Base-by-base conservation (phyloP, 2,113 vertebrate genomes). In the Aegithalos caudatus region DNA sequence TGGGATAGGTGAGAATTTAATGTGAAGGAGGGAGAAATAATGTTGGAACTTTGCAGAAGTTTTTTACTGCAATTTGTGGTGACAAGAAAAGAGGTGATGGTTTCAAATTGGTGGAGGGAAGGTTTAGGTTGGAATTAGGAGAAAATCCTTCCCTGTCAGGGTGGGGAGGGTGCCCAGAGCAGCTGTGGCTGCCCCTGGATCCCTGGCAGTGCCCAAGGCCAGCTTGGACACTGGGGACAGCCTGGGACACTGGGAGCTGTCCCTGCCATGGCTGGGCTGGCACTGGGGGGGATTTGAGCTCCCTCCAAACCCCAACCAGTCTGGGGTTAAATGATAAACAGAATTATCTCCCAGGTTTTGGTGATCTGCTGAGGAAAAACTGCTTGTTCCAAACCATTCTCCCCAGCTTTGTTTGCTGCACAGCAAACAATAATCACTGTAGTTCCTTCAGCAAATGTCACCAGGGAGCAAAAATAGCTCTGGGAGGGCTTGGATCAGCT, bases 281-380 rank as follows among this genome's bases (percentile, higher is more conserved):
- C 8, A 6, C 17, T 35, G 35, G 44, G 0, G 7, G 51, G 5
- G 6, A 1, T 35, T 2, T 35, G 0, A 13, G 4, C 3, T 20
- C 51, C 18, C 2, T 64, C 1, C 40, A 2, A 4, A 3, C 12
- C 22, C 66, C 12, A 10, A 8, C 7, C 50, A 37, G 2, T 19
- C 7, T 37, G 42, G 57, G 51, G 47, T 83, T 23, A 73, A 54
- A 48, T 17, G 5, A 6, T 54, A 29, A 90, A 56, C 12, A 76
- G 53, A 87, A 67, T 64, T 38, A 3, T 53, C 33, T 83, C 22
- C 0, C 17, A 23, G 11, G 6, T 77, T 77, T 77, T 65, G n/a
- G 70, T 85, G 51, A 21, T 70, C 9, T 12, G 3, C 3, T 77
- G 37, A 66, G 38, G 62, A 82, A 45, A 38, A n/a, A 2, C 24